Conservation (phyloP, 2,888 invertebrate genomes). For the Diarsia rubi region DNA sequence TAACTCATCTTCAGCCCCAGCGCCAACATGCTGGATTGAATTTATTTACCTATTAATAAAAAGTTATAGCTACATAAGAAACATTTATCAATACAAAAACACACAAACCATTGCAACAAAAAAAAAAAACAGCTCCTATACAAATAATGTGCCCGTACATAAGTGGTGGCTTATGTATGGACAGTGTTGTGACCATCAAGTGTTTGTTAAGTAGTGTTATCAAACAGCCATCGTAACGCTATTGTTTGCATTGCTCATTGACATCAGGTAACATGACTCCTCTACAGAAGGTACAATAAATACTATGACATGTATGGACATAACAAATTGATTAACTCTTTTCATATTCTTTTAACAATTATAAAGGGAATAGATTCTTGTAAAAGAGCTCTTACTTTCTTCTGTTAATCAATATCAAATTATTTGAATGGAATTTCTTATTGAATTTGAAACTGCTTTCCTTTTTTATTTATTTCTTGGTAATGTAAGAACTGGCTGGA, state of each 20-base stretch:
- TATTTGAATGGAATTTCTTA: background rate
- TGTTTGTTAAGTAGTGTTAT: conserved; percentile 11
- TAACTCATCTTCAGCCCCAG: background rate
- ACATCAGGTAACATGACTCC: conserved; percentile 16
- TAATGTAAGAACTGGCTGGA: background rate
- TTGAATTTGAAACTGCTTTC: background rate
- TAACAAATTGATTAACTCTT: background rate
- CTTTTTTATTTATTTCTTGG: background rate
- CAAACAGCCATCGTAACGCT: conserved; percentile 31
- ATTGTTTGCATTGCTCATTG: conserved; percentile 32
- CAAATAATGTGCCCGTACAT: background rate
- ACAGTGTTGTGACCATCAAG: background rate
- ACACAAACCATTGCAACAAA: too few species aligned
- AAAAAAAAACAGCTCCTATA: conserved; percentile 5
- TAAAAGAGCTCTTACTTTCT: background rate
- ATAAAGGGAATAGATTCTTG: background rate
- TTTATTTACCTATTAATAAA: background rate
- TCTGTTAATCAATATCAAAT: background rate
- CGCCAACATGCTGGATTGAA: background rate
- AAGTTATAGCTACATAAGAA: background rate
- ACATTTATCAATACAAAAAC: too few species aligned
- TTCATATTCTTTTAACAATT: background rate
- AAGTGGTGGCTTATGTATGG: background rate
- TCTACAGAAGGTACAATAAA: background rate
- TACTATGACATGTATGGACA: background rate